These are phyloP conservation scores for Gasteruption jaculator DNA, from an alignment of 2,888 invertebrate genomes.

Conservation along the genomic window DNA sequence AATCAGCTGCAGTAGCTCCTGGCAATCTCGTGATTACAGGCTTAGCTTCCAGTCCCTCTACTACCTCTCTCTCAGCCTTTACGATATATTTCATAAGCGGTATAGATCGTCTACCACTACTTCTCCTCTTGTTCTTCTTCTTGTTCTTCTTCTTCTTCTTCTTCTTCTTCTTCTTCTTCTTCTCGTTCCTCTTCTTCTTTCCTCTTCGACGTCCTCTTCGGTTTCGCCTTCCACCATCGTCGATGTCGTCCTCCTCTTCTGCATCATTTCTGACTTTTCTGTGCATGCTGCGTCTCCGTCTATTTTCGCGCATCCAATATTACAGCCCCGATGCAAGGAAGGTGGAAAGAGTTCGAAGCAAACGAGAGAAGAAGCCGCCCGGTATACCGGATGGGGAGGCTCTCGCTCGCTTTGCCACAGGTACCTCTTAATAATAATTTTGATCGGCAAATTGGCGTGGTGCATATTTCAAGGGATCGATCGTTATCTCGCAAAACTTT, in stretches of 20 bases:
- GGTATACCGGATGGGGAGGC: conserved; percentile 18
- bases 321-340: conserved; percentile 22
- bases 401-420: conserved; percentile 25
- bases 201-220: conserved; percentile 10
- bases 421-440: conserved; percentile 51
- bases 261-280: conserved; percentile 3
- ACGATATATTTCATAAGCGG: conserved; percentile 38
- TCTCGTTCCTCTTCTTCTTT: conserved; percentile 16
- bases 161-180: conserved; percentile 3
- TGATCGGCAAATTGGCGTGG: conserved; percentile 49
- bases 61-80: conserved; percentile 28
- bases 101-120: conserved; percentile 23
- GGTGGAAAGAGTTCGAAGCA: conserved; percentile 17
- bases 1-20: conserved; percentile 50
- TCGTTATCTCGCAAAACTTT: conserved; percentile 47
- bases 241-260: conserved; percentile 8
- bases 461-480: conserved; percentile 46
- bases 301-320: conserved; percentile 38
- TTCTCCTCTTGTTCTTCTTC: conserved; percentile 2
- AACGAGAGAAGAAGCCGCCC: conserved; percentile 21
- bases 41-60: conserved; percentile 37
- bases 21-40: conserved; percentile 50
- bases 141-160: conserved; percentile 6
- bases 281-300: conserved; percentile 12
- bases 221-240: neutral